A percentile compares a stretch with the other conserved stretches of the same genome.
Conservation (phyloP, 2,888 invertebrate genomes). For the Tinea semifulvella region DNA sequence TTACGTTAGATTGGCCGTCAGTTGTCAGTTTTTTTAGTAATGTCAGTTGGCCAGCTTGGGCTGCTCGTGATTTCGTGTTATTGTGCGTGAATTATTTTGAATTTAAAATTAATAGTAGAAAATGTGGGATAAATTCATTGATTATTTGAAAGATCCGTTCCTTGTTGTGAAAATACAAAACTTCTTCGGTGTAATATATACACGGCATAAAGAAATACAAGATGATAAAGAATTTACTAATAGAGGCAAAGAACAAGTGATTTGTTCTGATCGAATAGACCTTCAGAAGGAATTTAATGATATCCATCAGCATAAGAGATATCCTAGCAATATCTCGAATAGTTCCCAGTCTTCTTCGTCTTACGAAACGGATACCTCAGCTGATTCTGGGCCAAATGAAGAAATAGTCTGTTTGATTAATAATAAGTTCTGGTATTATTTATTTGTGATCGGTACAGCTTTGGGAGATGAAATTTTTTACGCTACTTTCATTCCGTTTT, state of each 20-base stretch:
- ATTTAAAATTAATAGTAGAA: no score
- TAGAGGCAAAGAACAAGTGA: slow-evolving; percentile 28
- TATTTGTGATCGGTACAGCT: slow-evolving; percentile 86
- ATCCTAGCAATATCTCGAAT: slow-evolving; percentile 47
- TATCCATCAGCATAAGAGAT: slow-evolving; percentile 41
- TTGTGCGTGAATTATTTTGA: no score
- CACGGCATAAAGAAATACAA: slow-evolving; percentile 8
- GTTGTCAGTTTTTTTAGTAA: no score
- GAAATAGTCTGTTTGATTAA: slow-evolving; percentile 63
- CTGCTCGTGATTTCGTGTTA: no score
- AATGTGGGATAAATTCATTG: slow-evolving; percentile 63
- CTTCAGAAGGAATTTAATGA: slow-evolving; percentile 32
- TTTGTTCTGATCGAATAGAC: slow-evolving; percentile 37
- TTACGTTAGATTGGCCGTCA: no score
- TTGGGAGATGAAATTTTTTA: slow-evolving; percentile 93
- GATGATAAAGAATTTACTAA: slow-evolving; percentile 29
- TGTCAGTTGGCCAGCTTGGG: no score
- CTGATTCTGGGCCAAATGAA: slow-evolving; percentile 38
- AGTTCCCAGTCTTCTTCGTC: slow-evolving; percentile 43
- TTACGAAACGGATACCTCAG: slow-evolving; percentile 42
- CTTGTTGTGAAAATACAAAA: slow-evolving; percentile 82
- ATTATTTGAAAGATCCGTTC: slow-evolving; percentile 77
- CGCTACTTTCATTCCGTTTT: slow-evolving; percentile 89
- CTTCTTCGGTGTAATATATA: slow-evolving; percentile 77
- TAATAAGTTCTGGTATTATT: slow-evolving; percentile 84